A percentile compares a stretch with the other conserved stretches of the same genome.
phyloP scores from a whole-genome alignment of 2,888 invertebrate genomes.

The Junonia oenone region DNA sequence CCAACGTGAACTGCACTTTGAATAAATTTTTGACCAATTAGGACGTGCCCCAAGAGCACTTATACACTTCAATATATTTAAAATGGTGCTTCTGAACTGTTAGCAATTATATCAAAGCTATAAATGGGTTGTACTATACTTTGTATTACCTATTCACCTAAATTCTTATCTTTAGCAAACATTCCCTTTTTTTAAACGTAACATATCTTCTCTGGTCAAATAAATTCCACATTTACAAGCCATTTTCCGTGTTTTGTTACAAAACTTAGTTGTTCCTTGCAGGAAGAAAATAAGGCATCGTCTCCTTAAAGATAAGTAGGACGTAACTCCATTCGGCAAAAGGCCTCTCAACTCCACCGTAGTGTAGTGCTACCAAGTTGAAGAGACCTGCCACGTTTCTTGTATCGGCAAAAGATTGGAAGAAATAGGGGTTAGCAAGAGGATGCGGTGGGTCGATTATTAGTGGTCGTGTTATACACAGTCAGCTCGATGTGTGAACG shows the following conservation, averaged over 20 bases:
- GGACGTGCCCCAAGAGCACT: constrained; percentile 1
- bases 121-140: not conserved
- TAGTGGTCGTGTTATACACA: constrained; percentile 57
- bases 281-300: constrained; percentile 71
- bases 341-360: constrained; percentile 70
- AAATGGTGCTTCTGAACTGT: not conserved
- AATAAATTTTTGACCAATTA: constrained; percentile 9
- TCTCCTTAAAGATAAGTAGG: constrained; percentile 75
- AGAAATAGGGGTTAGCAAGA: constrained; percentile 55
- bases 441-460: constrained; percentile 55
- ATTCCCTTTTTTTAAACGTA: not conserved
- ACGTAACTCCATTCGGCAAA: constrained; percentile 77
- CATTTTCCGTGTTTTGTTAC: constrained; percentile 49
- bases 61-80: not conserved
- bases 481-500: constrained; percentile 72
- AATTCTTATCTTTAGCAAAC: not conserved
- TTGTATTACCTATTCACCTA: no score
- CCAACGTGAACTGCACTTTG: constrained; percentile 23
- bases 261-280: constrained; percentile 61
- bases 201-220: constrained; percentile 5
- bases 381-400: constrained; percentile 52
- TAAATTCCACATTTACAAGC: constrained; percentile 17
- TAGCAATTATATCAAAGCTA: not conserved
- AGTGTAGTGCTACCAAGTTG: constrained; percentile 59
- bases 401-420: constrained; percentile 52